A percentile compares a stretch with the other conserved stretches of the same genome.
Conservation (phyloP, 1,140 invertebrate genomes). For the Trachymyrmex cornetzi region DNA sequence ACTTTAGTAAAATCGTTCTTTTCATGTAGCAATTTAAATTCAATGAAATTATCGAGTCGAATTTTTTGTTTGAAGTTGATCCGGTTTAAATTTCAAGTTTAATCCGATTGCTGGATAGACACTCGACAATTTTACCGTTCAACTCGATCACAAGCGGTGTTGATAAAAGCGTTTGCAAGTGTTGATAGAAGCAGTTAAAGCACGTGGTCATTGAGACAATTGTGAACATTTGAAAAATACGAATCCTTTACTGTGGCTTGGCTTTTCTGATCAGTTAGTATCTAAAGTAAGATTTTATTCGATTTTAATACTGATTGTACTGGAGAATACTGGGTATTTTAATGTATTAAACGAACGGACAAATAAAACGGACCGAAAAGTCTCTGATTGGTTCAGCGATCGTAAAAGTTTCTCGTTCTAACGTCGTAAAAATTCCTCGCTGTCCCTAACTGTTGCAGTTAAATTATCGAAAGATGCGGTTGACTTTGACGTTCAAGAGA, state of each 20-base stretch:
- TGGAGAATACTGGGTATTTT: not conserved
- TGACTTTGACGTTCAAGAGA: not conserved
- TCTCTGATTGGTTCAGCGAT: not conserved
- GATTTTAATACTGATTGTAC: not conserved
- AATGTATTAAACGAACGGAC: not conserved
- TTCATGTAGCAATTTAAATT: not conserved
- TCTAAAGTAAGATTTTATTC: not conserved
- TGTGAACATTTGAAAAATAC: not conserved
- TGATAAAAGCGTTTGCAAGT: conserved; percentile 79
- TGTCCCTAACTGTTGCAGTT: not conserved
- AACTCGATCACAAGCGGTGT: conserved; percentile 57
- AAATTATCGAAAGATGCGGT: not conserved
- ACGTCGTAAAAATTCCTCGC: not conserved
- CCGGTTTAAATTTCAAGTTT: not conserved
- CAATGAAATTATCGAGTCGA: not conserved
- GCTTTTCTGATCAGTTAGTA: not conserved
- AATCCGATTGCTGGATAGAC: not conserved
- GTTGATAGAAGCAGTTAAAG: not conserved
- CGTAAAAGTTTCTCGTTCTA: conserved; percentile 7
- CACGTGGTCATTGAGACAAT: not conserved
- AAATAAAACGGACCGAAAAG: not conserved
- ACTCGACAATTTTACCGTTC: conserved; percentile 28
- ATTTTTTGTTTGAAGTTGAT: not conserved
- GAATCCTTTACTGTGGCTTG: not conserved
- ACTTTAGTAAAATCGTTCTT: too few species aligned